Conservation (phyloP, 1,140 invertebrate species). For the Drosophila insularis region DNA sequence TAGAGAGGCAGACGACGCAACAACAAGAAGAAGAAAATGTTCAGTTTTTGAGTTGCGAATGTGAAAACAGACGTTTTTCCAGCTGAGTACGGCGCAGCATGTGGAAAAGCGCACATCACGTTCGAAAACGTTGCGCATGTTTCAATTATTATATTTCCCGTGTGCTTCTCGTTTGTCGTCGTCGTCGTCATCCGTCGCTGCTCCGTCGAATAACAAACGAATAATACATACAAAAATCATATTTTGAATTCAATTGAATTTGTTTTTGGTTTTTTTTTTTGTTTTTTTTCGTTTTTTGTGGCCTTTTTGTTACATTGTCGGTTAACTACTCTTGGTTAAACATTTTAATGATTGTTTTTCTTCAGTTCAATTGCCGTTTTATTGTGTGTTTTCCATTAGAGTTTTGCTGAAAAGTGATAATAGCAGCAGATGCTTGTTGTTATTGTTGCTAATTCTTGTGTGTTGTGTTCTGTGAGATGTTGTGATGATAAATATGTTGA, state of each 20-base stretch:
- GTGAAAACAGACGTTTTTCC: conserved; percentile 60
- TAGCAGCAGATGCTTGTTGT: background rate
- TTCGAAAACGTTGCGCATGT: conserved; percentile 53
- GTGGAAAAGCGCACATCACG: conserved; percentile 73
- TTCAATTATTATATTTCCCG: conserved; percentile 23
- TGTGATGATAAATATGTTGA: background rate
- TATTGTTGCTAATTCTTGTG: background rate
- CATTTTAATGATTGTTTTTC: background rate
- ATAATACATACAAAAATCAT: conserved; percentile 13
- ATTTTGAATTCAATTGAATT: conserved; percentile 3
- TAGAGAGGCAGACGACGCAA: conserved; percentile 12
- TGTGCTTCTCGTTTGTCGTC: background rate
- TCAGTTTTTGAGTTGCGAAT: conserved; percentile 32
- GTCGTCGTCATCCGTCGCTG: conserved; percentile 6
- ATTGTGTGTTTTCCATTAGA: no score
- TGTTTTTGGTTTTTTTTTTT: background rate
- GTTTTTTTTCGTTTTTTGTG: background rate
- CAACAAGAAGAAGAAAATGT: conserved; percentile 32
- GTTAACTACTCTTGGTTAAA: background rate
- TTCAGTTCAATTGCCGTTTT: background rate
- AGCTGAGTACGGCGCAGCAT: conserved; percentile 76
- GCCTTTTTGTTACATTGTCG: no score
- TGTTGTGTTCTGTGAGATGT: background rate
- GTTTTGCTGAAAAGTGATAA: background rate
- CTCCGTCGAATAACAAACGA: conserved; percentile 11